Conservation (phyloP, 2,888 invertebrate genomes). For the Mycalesis mineus region DNA sequence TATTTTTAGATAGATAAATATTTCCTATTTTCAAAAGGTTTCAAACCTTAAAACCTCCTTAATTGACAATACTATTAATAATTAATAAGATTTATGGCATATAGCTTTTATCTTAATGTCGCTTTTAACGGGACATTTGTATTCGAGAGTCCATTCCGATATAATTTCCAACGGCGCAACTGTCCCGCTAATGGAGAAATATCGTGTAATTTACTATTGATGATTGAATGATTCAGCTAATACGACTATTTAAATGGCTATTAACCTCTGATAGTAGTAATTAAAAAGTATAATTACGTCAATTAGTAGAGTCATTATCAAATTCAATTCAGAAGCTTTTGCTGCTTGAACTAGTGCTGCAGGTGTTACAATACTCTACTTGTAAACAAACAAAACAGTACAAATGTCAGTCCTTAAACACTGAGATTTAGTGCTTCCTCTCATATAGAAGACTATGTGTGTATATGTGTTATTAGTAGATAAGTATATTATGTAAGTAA, state of each 20-base stretch:
- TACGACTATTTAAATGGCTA: slow-evolving; percentile 39
- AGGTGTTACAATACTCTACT: too few relatives aligned
- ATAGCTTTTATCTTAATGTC: slow-evolving; percentile 73
- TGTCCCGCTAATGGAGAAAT: slow-evolving; percentile 68
- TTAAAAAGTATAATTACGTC: slow-evolving; percentile 23
- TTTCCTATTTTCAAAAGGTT: slow-evolving; percentile 68
- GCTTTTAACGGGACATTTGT: slow-evolving; percentile 70
- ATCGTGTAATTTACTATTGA: slow-evolving; percentile 62
- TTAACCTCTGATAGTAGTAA: slow-evolving; percentile 43
- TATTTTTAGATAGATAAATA: slow-evolving; percentile 73
- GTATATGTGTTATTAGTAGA: too few relatives aligned
- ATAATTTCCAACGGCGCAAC: slow-evolving; percentile 61
- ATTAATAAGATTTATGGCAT: slow-evolving; percentile 72
- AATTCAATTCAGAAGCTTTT: background rate
- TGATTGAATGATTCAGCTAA: slow-evolving; percentile 59
- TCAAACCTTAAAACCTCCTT: slow-evolving; percentile 56
- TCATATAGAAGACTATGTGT: too few relatives aligned
- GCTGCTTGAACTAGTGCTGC: background rate
- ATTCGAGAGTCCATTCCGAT: slow-evolving; percentile 63
- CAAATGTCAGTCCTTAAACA: too few relatives aligned
- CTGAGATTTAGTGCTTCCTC: too few relatives aligned
- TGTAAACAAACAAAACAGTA: too few relatives aligned
- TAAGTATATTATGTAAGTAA: too few relatives aligned
- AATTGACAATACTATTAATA: slow-evolving; percentile 74
- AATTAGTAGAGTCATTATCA: slow-evolving; percentile 10